A percentile compares a stretch with the other conserved stretches of the same genome.
Evolutionary conservation across 2,113 vertebrate genomes (phyloP).

Genomic region (Ictalurus punctatus): DNA sequence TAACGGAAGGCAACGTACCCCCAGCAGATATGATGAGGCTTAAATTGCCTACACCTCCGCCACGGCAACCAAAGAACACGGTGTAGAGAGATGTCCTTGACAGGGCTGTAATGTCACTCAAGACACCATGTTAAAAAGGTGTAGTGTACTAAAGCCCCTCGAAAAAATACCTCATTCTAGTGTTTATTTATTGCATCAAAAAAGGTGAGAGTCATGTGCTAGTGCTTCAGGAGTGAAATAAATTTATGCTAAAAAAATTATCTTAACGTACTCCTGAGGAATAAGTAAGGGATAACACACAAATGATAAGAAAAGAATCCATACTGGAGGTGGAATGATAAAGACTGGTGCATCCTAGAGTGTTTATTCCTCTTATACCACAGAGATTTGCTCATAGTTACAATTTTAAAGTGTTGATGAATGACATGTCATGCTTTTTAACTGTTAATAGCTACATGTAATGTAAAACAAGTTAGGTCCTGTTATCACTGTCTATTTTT

Average conservation of each 20-base stretch:
- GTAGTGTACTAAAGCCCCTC: constrained; percentile 19
- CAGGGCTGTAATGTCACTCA: constrained; percentile 69
- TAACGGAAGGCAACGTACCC: constrained; percentile 68
- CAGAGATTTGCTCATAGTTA: too few relatives aligned
- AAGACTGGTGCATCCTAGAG: background rate
- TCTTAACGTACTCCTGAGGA: background rate
- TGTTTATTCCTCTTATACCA: background rate
- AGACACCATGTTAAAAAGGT: constrained; percentile 47
- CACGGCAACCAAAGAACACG: constrained; percentile 63
- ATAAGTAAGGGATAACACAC: background rate
- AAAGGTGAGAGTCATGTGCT: background rate
- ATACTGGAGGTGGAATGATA: background rate
- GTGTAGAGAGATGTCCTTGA: constrained; percentile 59
- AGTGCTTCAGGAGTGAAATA: background rate
- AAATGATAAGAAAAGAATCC: background rate
- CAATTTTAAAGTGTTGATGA: background rate
- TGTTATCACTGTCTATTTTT: background rate
- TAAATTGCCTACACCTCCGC: constrained; percentile 71
- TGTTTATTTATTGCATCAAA: constrained; percentile 16
- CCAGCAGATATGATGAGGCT: constrained; percentile 67
- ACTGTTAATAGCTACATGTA: background rate
- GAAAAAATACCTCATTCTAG: background rate
- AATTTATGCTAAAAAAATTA: background rate
- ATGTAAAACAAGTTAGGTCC: background rate
- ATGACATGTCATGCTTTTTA: background rate